A percentile compares a stretch with the other conserved stretches of the same genome.
phyloP scores from a whole-genome alignment of 1,140 invertebrate species.

The Bombus fervidus region DNA sequence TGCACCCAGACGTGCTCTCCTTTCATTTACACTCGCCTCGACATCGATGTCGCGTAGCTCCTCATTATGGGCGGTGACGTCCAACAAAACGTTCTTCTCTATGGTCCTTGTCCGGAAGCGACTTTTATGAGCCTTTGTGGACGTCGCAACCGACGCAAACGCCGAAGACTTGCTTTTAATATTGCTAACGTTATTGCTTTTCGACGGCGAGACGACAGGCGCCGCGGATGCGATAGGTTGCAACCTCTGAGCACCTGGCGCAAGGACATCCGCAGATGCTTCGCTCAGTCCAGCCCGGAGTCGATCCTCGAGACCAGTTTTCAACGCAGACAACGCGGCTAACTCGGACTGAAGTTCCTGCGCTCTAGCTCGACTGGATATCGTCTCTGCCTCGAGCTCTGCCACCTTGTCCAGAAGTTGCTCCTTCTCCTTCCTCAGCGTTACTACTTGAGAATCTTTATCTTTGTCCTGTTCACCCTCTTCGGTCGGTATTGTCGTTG shows the following conservation, averaged over 20 bases:
- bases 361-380: conserved; percentile 85
- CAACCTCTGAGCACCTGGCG: conserved; percentile 71
- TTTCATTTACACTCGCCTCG: conserved; percentile 73
- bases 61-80: conserved; percentile 60
- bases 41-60: conserved; percentile 64
- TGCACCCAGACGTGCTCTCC: conserved; percentile 76
- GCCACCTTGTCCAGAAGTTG: conserved; percentile 86
- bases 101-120: conserved; percentile 81
- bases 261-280: conserved; percentile 42
- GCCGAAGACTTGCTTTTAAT: conserved; percentile 75
- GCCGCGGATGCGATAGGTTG: conserved; percentile 63
- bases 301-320: conserved; percentile 86
- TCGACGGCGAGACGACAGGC: conserved; percentile 64
- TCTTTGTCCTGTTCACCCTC: conserved; percentile 15
- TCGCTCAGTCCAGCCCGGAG: conserved; percentile 82
- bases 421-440: conserved; percentile 88
- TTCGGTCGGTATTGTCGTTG: not conserved
- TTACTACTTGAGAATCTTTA: conserved; percentile 62
- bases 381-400: conserved; percentile 88
- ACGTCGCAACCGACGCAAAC: conserved; percentile 69
- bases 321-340: conserved; percentile 84
- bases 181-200: conserved; percentile 58
- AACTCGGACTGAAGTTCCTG: conserved; percentile 85
- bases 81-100: conserved; percentile 78
- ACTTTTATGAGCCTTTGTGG: conserved; percentile 74